Conservation (phyloP, 2,797 vertebrate species). For the Hyperoplus immaculatus region DNA sequence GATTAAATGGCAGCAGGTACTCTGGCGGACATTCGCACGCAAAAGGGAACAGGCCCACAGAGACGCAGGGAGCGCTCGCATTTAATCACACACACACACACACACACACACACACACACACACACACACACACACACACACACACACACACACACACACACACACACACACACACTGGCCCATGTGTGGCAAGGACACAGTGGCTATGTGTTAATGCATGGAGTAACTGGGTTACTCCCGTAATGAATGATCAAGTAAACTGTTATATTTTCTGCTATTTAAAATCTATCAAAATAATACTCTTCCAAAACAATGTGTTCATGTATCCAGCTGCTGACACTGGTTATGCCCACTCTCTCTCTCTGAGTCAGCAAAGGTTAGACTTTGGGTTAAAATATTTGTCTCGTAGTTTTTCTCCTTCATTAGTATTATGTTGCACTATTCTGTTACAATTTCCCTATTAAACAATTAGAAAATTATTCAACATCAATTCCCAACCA, state of each 20-base stretch:
- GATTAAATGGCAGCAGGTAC: constrained; percentile 66
- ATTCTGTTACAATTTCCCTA: not conserved
- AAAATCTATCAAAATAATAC: not conserved
- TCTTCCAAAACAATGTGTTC: not conserved
- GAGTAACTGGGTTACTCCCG: constrained; percentile 14
- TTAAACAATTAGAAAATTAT: not conserved
- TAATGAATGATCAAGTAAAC: constrained; percentile 16
- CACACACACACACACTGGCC: constrained; percentile 29
- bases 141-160: constrained; percentile 24
- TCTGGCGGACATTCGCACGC: constrained; percentile 52
- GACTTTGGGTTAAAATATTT: not conserved
- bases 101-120: constrained; percentile 32
- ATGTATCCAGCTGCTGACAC: not conserved
- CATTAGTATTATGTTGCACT: not conserved
- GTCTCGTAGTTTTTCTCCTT: not conserved
- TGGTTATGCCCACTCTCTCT: accelerated
- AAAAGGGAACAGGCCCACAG: constrained; percentile 33
- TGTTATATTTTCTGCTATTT: constrained; percentile 6
- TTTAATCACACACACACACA: constrained; percentile 34
- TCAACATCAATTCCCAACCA: not conserved
- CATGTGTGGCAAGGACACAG: not conserved
- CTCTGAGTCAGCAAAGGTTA: not conserved
- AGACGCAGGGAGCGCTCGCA: constrained; percentile 3
- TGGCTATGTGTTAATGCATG: not conserved
- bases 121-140: constrained; percentile 32